Evolutionary conservation across 2,113 vertebrate species (phyloP), one percentile per base, ranked within the genome.

Genomic region (Oxygymnocypris stewartii): DNA sequence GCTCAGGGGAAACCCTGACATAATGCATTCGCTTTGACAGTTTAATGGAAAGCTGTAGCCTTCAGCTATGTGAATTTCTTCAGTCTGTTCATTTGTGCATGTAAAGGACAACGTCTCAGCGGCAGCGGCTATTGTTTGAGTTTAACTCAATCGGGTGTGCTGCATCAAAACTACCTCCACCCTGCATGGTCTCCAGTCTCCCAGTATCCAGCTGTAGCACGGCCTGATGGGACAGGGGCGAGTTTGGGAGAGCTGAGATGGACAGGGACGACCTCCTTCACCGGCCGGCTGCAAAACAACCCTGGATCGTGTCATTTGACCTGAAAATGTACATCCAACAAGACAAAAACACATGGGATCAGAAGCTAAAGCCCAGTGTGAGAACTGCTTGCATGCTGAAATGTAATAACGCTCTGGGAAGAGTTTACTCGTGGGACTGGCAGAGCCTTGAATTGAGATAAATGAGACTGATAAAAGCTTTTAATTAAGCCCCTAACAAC

Each of bases 221-320:
- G 98, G 98, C 57, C 86, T 96, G 88, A 96, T 92, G 0, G 96
- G 95, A 93, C 98, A 99, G 6, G 94, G 94, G 86, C 95, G 95
- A 90, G 94, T 94, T 90, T 99, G 97, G 85, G 86, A 93, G 85
- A 99, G 96, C 87, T 96, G 96, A 81, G 85, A 89, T 0, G 97
- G 96, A 89, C 98, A 99, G 0, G 95, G 95, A 2, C 96, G 92
- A 79, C 98, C 98, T 90, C 96, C 96, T 9, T 97, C 97, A 20
- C 92, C 94, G 2, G 96, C 93, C 87, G 90, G 94, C 91, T 97
- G 95, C 47, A 96, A 90, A 90, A 98, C 93, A 18, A 94, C 94
- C 82, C 97, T 94, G 61, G 91, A 95, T 13, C 97, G 96, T 49
- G 92, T 92, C 89, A 94, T 96, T 87, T 93, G 95, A 93, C 96